Evolutionary conservation across 2,888 invertebrate genomes (phyloP).

Genomic region (Coenonympha arcania): DNA sequence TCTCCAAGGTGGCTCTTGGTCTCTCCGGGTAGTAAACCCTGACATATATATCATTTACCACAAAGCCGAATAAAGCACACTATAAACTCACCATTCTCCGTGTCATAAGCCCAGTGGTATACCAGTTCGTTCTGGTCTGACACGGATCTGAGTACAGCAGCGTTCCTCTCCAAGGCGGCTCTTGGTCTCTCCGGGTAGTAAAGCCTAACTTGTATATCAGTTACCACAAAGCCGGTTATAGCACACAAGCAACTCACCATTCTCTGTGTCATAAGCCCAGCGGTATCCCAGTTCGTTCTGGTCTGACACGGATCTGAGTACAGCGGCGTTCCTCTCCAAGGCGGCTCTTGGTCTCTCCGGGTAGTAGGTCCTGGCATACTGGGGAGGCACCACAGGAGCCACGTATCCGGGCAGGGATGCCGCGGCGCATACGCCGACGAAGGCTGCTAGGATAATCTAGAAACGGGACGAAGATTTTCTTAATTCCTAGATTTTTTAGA

Average conservation of each 20-base stretch:
- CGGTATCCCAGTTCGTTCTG: constrained; percentile 58
- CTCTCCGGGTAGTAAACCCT: too few relatives aligned
- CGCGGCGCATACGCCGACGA: constrained; percentile 51
- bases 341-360: constrained; percentile 46
- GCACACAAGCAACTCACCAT: constrained; percentile 55
- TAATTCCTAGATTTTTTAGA: too few relatives aligned
- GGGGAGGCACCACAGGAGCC: constrained; percentile 40
- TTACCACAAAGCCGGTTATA: background rate
- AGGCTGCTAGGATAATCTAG: constrained; percentile 52
- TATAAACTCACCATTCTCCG: too few relatives aligned
- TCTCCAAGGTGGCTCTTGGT: too few relatives aligned
- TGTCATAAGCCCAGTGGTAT: too few relatives aligned
- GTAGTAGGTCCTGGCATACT: constrained; percentile 42
- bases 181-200: background rate
- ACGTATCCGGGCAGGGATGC: constrained; percentile 41
- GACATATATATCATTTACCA: too few relatives aligned
- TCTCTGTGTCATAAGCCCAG: constrained; percentile 76
- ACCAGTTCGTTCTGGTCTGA: too few relatives aligned
- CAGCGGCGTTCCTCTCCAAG: constrained; percentile 52
- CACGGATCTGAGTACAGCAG: too few relatives aligned
- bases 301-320: constrained; percentile 53
- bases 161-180: too few relatives aligned
- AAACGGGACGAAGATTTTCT: constrained; percentile 20
- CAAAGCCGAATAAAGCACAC: too few relatives aligned
- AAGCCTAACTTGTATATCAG: background rate